Evolutionary conservation across 2,888 invertebrate genomes (phyloP).

Genomic region (Pammene fasciana): DNA sequence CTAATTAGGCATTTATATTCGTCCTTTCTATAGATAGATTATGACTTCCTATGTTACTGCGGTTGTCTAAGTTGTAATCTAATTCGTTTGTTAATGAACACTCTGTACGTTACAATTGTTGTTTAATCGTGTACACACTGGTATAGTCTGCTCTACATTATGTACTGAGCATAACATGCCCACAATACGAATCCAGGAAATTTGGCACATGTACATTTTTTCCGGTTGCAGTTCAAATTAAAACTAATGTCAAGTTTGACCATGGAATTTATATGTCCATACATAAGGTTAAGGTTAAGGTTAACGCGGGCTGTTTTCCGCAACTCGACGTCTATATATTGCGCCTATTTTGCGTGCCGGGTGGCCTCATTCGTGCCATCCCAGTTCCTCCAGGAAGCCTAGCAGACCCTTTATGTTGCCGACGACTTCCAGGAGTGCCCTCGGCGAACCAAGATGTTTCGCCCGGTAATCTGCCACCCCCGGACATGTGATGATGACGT

Average conservation of each 20-base stretch:
- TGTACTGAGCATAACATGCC: no score
- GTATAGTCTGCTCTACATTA: slow-evolving; percentile 14
- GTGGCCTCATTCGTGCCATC: no score
- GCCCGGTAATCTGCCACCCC: no score
- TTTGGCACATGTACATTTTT: slow-evolving; percentile 22
- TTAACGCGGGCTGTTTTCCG: no score
- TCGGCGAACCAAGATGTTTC: no score
- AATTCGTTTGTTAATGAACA: slow-evolving; percentile 18
- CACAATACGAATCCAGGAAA: slow-evolving; percentile 26
- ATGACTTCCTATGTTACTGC: slow-evolving; percentile 25
- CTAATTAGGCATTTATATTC: slow-evolving; percentile 28
- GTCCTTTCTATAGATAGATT: slow-evolving; percentile 17
- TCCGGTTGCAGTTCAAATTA: slow-evolving; percentile 25
- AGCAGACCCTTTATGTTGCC: no score
- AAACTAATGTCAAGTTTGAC: slow-evolving; percentile 33
- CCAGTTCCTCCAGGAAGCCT: no score
- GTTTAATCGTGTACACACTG: slow-evolving; percentile 1
- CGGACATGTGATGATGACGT: no score
- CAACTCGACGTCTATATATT: no score
- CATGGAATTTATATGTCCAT: slow-evolving; percentile 24
- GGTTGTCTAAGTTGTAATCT: slow-evolving; percentile 14
- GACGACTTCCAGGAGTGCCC: no score
- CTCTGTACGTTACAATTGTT: not conserved
- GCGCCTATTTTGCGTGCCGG: no score
- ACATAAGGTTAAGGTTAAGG: no score